Evolutionary conservation across 2,797 vertebrate genomes (phyloP).

Genomic region (Smutsia temminckii): DNA sequence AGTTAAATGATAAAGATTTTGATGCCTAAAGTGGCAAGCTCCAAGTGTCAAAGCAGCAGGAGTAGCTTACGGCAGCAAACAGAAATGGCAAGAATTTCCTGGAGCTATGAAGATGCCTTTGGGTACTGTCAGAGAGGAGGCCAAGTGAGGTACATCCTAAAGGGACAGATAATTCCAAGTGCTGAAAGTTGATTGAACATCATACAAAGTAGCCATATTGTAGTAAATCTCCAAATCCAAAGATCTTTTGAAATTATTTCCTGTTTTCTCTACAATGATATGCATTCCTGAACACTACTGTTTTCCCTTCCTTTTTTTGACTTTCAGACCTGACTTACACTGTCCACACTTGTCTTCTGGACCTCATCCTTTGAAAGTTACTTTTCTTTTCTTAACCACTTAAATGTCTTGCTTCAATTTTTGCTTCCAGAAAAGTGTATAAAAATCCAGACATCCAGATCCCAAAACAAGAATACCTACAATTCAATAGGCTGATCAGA

Average conservation of each 20-base stretch:
- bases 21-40: constrained; percentile 45
- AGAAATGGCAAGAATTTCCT: neutral
- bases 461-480: neutral
- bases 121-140: neutral
- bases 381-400: neutral
- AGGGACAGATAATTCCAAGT: neutral
- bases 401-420: neutral
- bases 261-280: neutral
- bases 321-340: neutral
- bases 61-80: constrained; percentile 10
- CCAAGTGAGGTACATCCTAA: neutral
- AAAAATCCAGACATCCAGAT: neutral
- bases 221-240: neutral
- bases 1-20: constrained; percentile 59
- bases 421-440: neutral
- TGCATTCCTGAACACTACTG: neutral
- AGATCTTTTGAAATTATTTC: neutral
- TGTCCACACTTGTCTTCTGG: neutral
- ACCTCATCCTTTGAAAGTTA: neutral
- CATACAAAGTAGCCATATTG: neutral
- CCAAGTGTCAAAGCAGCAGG: constrained; percentile 31
- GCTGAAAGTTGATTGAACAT: neutral
- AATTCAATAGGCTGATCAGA: neutral
- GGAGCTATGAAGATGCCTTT: neutral
- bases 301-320: neutral